A percentile compares a stretch with the other conserved stretches of the same genome.
Conservation (phyloP, 2,888 invertebrate species). For the Eupeodes luniger region DNA sequence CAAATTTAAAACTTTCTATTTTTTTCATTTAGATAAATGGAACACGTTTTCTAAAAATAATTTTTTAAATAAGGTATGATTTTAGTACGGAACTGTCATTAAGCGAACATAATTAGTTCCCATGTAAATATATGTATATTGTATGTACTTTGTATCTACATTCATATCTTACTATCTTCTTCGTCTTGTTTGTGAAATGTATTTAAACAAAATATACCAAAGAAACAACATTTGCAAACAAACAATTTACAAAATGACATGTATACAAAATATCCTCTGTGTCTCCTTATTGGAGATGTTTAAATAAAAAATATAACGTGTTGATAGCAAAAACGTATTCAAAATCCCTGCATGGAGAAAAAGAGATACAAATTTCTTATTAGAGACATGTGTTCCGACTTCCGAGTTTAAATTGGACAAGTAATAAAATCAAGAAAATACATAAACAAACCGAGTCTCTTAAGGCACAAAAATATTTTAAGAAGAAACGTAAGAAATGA, state of each 20-base stretch:
- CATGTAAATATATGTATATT: too few species aligned
- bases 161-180: too few species aligned
- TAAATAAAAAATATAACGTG: conserved; percentile 13
- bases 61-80: too few species aligned
- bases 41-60: too few species aligned
- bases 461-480: conserved; percentile 47
- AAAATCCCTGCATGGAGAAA: conserved; percentile 7
- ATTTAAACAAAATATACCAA: background rate
- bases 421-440: conserved; percentile 36
- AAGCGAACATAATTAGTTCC: too few species aligned
- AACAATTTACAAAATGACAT: background rate
- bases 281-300: conserved; percentile 13
- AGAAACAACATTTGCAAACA: background rate
- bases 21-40: too few species aligned
- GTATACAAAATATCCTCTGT: conserved; percentile 1
- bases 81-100: too few species aligned
- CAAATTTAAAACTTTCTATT: too few species aligned
- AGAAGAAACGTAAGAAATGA: conserved; percentile 42
- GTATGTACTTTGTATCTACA: too few species aligned
- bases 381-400: conserved; percentile 19
- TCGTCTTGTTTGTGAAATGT: too few species aligned
- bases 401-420: conserved; percentile 11
- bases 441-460: conserved; percentile 8
- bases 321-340: conserved; percentile 13
- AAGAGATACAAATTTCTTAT: conserved; percentile 12